A percentile compares a stretch with the other conserved stretches of the same genome.
These are phyloP conservation scores for Oxygymnocypris stewartii DNA, from an alignment of 2,113 vertebrate genomes.

Conservation along the genomic window DNA sequence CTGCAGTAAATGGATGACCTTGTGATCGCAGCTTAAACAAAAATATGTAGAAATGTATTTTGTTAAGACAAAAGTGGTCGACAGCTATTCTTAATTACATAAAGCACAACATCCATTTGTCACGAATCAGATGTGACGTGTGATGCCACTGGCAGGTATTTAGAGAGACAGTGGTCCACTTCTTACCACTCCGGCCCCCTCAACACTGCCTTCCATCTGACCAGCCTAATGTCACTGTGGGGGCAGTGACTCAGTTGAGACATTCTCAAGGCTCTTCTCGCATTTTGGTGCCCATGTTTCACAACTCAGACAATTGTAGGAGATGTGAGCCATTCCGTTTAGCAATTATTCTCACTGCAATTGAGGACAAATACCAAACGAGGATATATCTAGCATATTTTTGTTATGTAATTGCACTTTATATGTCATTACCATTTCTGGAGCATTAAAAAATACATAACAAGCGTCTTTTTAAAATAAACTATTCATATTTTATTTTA, in stretches of 20 bases:
- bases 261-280: constrained; percentile 2
- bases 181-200: background rate
- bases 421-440: background rate
- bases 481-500: background rate
- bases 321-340: too few species aligned
- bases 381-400: background rate
- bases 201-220: constrained; percentile 6
- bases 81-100: constrained; percentile 1
- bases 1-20: background rate
- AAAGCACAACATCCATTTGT: background rate
- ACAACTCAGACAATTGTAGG: background rate
- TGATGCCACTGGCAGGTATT: constrained; percentile 37
- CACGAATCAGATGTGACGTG: constrained; percentile 44
- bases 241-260: constrained; percentile 6
- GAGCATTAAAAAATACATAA: background rate
- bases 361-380: background rate
- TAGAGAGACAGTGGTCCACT: constrained; percentile 27
- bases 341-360: background rate
- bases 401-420: background rate
- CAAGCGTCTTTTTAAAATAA: background rate
- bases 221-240: background rate
- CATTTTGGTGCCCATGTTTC: constrained; percentile 3
- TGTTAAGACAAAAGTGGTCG: constrained; percentile 16
- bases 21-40: background rate
- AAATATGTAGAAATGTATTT: constrained; percentile 26